Conservation (phyloP, 2,797 vertebrate genomes). For the Tragopan temminckii region DNA sequence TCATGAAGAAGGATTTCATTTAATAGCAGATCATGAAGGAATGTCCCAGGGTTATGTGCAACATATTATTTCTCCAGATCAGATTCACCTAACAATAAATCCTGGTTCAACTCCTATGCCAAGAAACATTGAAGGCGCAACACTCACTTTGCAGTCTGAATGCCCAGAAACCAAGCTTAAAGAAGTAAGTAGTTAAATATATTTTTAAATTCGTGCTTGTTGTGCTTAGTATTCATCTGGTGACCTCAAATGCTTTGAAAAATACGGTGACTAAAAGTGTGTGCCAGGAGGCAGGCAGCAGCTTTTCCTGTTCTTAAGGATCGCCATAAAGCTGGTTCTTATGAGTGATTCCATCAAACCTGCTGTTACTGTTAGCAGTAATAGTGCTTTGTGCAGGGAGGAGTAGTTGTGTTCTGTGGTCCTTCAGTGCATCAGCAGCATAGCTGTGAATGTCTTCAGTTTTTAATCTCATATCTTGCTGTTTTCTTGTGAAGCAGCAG, state of each 20-base stretch:
- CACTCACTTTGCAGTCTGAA: slow-evolving; percentile 96
- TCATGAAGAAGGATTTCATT: slow-evolving; percentile 90
- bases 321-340: fast-evolving
- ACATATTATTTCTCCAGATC: slow-evolving; percentile 97
- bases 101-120: slow-evolving; percentile 99
- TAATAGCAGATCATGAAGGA: slow-evolving; percentile 92
- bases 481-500: not conserved
- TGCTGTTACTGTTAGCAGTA: fast-evolving
- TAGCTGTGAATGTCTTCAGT: not conserved
- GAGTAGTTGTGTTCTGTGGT: not conserved
- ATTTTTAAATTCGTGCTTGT: not conserved
- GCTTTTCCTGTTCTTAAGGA: not conserved
- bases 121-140: slow-evolving; percentile 97
- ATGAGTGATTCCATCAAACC: fast-evolving
- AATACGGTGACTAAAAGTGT: not conserved
- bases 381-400: not conserved
- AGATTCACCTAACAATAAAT: slow-evolving; percentile 98
- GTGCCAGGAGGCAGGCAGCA: fast-evolving
- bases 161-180: slow-evolving; percentile 97
- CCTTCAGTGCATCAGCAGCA: not conserved
- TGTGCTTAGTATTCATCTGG: not conserved
- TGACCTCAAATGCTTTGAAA: not conserved
- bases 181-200: slow-evolving; percentile 86
- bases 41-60: slow-evolving; percentile 99
- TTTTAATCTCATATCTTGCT: not conserved